Conservation (phyloP, 1,140 invertebrate species). For the Sogatella furcifera region DNA sequence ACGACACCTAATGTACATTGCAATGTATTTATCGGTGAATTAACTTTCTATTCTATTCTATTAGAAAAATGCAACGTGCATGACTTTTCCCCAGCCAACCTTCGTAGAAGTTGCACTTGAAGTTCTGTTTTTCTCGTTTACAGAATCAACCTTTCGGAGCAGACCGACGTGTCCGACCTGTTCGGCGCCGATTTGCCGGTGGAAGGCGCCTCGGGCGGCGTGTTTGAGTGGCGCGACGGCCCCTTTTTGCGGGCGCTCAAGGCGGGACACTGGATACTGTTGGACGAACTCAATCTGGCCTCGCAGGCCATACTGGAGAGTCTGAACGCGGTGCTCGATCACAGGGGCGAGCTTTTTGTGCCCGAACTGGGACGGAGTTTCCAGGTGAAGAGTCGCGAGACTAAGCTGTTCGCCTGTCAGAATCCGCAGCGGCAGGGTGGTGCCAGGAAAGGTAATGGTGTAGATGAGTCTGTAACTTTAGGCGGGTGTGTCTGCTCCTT, state of each 20-base stretch:
- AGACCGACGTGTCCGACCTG: constrained; percentile 95
- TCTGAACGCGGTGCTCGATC: constrained; percentile 96
- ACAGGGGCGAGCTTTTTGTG: constrained; percentile 90
- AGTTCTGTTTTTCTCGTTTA: too few relatives aligned
- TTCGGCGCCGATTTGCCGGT: constrained; percentile 97
- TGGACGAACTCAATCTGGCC: constrained; percentile 98
- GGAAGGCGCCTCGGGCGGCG: constrained; percentile 70
- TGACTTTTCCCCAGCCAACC: too few relatives aligned
- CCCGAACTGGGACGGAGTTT: constrained; percentile 89
- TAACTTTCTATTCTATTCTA: too few relatives aligned
- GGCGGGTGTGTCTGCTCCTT: too few relatives aligned
- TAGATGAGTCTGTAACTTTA: too few relatives aligned
- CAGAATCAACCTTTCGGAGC: constrained; percentile 95
- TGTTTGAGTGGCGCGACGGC: constrained; percentile 94
- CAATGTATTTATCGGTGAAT: too few relatives aligned
- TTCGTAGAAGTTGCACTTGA: too few relatives aligned
- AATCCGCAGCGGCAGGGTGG: constrained; percentile 96
- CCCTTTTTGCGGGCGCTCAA: constrained; percentile 88
- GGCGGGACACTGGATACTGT: constrained; percentile 86
- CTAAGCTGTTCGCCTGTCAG: constrained; percentile 93
- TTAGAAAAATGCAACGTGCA: too few relatives aligned
- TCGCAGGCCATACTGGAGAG: constrained; percentile 97
- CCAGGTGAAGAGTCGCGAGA: constrained; percentile 50
- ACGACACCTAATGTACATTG: too few relatives aligned
- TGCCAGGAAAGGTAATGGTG: constrained; percentile 79